phyloP scores from a whole-genome alignment of 2,888 invertebrate species.

The Ennomos quercinarius region DNA sequence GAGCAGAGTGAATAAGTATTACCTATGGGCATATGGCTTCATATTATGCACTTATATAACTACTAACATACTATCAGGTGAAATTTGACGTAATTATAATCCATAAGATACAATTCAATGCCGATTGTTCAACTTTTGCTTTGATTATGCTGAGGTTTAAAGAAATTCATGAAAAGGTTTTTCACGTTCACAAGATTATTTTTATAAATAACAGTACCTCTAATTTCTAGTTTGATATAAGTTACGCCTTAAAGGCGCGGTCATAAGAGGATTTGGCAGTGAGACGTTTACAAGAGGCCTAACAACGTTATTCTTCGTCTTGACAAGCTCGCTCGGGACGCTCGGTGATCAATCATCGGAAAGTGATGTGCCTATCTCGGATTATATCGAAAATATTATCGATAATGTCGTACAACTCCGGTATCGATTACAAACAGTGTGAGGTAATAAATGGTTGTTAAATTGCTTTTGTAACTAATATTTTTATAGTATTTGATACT shows the following conservation, averaged over 20 bases:
- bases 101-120: too few relatives aligned
- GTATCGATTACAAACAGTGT: slow-evolving; percentile 36
- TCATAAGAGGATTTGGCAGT: slow-evolving; percentile 73
- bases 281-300: slow-evolving; percentile 78
- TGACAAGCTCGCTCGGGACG: slow-evolving; percentile 73
- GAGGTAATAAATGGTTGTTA: slow-evolving; percentile 24
- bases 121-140: too few relatives aligned
- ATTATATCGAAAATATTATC: slow-evolving; percentile 52
- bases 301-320: slow-evolving; percentile 82
- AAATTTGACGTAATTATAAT: too few relatives aligned
- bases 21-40: too few relatives aligned
- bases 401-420: slow-evolving; percentile 47
- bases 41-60: too few relatives aligned
- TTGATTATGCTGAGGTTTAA: too few relatives aligned
- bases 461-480: slow-evolving; percentile 15
- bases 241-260: slow-evolving; percentile 46
- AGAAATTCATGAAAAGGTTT: too few relatives aligned
- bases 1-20: too few relatives aligned
- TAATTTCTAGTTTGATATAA: slow-evolving; percentile 34
- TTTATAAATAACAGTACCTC: not conserved
- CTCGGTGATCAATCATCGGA: slow-evolving; percentile 75
- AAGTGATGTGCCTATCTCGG: slow-evolving; percentile 60
- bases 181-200: too few relatives aligned
- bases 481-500: slow-evolving; percentile 11
- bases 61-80: too few relatives aligned